Conservation (phyloP, 2,888 invertebrate species). For the Hybos culiciformis region DNA sequence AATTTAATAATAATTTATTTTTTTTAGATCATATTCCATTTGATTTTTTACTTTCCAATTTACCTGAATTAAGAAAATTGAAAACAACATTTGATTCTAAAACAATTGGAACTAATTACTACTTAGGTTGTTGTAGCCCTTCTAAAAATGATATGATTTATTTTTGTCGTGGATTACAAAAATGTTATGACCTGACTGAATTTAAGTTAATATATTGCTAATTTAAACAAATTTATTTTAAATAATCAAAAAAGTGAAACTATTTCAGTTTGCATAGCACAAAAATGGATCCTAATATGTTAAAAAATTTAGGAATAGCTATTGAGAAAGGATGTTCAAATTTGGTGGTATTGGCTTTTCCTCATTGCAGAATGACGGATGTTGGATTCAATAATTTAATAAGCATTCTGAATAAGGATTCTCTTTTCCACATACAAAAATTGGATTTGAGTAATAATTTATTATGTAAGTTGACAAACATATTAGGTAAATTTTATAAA, state of each 20-base stretch:
- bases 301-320: conserved; percentile 25
- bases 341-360: conserved; percentile 23
- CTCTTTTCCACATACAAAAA: conserved; percentile 24
- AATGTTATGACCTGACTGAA: conserved; percentile 27
- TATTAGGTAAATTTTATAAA: neutral
- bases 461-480: conserved; percentile 21
- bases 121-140: conserved; percentile 30
- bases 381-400: conserved; percentile 29
- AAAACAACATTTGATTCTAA: conserved; percentile 32
- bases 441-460: conserved; percentile 31
- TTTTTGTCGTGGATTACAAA: conserved; percentile 27
- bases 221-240: neutral
- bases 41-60: conserved; percentile 32
- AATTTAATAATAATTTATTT: neutral
- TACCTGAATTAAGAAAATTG: conserved; percentile 30
- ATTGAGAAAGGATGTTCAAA: conserved; percentile 32
- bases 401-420: conserved; percentile 25
- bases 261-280: conserved; percentile 27
- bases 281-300: conserved; percentile 28
- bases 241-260: neutral
- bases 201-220: conserved; percentile 22
- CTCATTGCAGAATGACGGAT: conserved; percentile 30
- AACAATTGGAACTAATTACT: conserved; percentile 30
- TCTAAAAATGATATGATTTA: conserved; percentile 26
- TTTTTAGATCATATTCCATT: conserved; percentile 34